These are phyloP conservation scores for Danionella cerebrum DNA, from an alignment of 2,113 vertebrate genomes.

Conservation along the genomic window DNA sequence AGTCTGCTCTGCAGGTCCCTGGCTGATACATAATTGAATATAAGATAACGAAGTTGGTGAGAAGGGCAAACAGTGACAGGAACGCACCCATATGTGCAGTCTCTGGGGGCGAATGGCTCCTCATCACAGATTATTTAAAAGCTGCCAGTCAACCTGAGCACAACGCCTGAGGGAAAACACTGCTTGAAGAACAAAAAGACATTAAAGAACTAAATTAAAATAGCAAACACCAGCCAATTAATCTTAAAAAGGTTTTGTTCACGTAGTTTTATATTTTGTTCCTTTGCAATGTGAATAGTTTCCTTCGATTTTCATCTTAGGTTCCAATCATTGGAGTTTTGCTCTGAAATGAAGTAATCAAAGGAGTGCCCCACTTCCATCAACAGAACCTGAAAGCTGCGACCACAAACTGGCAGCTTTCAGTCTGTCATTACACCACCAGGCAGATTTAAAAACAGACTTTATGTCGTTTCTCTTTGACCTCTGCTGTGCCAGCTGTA, in stretches of 20 bases:
- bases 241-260: too few relatives aligned
- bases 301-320: too few relatives aligned
- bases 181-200: neutral
- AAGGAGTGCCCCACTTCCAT: neutral
- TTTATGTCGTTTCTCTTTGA: slow-evolving; percentile 20
- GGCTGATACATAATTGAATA: slow-evolving; percentile 36
- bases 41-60: slow-evolving; percentile 22
- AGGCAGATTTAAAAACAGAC: slow-evolving; percentile 16
- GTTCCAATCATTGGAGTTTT: neutral
- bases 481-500: slow-evolving; percentile 18
- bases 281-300: too few relatives aligned
- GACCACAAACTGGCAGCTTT: slow-evolving; percentile 7
- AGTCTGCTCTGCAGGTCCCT: slow-evolving; percentile 23
- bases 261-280: too few relatives aligned
- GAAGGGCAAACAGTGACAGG: slow-evolving; percentile 32
- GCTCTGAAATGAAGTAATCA: neutral
- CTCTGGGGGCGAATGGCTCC: slow-evolving; percentile 6
- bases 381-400: neutral
- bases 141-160: slow-evolving; percentile 13
- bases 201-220: neutral
- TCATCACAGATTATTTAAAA: slow-evolving; percentile 26
- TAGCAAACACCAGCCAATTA: neutral
- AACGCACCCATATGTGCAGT: neutral
- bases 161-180: neutral
- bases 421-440: slow-evolving; percentile 7